These are phyloP conservation scores for Gymnocheta viridis DNA, from an alignment of 2,888 invertebrate genomes.

Conservation along the genomic window DNA sequence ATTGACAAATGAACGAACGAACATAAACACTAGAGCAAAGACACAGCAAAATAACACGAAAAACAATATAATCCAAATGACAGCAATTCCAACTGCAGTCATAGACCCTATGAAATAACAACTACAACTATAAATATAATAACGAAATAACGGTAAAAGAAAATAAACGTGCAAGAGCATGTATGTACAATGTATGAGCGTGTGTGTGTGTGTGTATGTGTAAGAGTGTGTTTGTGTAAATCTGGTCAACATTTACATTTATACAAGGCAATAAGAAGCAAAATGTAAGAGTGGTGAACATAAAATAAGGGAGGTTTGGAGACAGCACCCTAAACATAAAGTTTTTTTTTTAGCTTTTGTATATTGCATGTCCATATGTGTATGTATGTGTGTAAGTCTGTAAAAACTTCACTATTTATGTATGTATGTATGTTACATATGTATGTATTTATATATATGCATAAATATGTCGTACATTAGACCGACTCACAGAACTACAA, in stretches of 20 bases:
- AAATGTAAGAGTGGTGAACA: constrained; percentile 38
- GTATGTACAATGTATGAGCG: neutral
- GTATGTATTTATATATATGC: neutral
- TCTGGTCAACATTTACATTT: constrained; percentile 54
- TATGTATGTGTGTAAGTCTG: neutral
- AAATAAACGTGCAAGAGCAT: constrained; percentile 31
- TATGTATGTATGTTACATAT: neutral
- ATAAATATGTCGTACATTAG: neutral
- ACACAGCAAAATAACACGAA: constrained; percentile 43
- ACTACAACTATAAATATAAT: constrained; percentile 37
- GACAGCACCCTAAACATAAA: constrained; percentile 63
- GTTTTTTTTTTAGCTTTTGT: constrained; percentile 16
- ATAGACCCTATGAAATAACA: constrained; percentile 63
- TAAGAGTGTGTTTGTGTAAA: constrained; percentile 23
- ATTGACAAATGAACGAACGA: constrained; percentile 54
- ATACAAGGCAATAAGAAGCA: constrained; percentile 13
- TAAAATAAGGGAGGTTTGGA: constrained; percentile 68
- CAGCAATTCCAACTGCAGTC: constrained; percentile 64
- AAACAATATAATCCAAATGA: constrained; percentile 45
- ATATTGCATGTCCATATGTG: neutral
- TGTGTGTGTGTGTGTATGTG: neutral
- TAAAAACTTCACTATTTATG: neutral
- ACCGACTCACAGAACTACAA: too few relatives aligned
- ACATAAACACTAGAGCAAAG: constrained; percentile 47
- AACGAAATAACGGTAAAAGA: constrained; percentile 38